A percentile compares a stretch with the other conserved stretches of the same genome.
Conservation (phyloP, 2,888 invertebrate genomes). For the Drosophila formosana region DNA sequence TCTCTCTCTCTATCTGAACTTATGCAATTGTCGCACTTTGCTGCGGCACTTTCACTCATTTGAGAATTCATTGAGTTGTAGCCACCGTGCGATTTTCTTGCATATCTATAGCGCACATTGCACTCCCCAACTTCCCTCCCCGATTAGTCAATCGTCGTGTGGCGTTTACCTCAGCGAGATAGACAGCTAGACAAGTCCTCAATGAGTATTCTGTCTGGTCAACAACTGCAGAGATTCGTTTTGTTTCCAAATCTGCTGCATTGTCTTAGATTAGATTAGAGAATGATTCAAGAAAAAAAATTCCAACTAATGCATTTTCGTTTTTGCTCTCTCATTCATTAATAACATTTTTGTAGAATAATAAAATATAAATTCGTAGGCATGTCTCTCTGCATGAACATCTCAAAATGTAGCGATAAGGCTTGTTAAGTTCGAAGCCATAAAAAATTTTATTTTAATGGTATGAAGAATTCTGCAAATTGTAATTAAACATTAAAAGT, state of each 20-base stretch:
- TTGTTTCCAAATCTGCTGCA: background rate
- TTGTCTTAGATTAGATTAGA: slow-evolving; percentile 4
- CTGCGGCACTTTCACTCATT: slow-evolving; percentile 70
- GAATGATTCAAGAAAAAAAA: background rate
- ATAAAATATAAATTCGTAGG: background rate
- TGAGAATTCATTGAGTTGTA: slow-evolving; percentile 72
- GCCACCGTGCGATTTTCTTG: slow-evolving; percentile 51
- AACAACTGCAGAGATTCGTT: background rate
- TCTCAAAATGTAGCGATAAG: background rate
- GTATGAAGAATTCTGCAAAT: too few relatives aligned
- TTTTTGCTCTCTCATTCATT: background rate
- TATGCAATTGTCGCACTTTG: slow-evolving; percentile 48
- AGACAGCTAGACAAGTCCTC: too few relatives aligned
- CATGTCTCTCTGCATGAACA: background rate
- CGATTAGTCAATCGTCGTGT: slow-evolving; percentile 1
- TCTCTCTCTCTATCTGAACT: slow-evolving; percentile 6
- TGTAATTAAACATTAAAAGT: too few relatives aligned
- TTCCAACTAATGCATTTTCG: background rate
- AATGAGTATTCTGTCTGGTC: background rate
- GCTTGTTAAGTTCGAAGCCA: too few relatives aligned
- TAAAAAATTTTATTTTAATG: too few relatives aligned
- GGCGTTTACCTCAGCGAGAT: background rate
- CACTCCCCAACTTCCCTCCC: slow-evolving; percentile 1
- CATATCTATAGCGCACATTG: slow-evolving; percentile 32
- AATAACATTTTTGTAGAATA: background rate